Evolutionary conservation across 2,797 vertebrate genomes (phyloP).

Genomic region (Periparus ater): DNA sequence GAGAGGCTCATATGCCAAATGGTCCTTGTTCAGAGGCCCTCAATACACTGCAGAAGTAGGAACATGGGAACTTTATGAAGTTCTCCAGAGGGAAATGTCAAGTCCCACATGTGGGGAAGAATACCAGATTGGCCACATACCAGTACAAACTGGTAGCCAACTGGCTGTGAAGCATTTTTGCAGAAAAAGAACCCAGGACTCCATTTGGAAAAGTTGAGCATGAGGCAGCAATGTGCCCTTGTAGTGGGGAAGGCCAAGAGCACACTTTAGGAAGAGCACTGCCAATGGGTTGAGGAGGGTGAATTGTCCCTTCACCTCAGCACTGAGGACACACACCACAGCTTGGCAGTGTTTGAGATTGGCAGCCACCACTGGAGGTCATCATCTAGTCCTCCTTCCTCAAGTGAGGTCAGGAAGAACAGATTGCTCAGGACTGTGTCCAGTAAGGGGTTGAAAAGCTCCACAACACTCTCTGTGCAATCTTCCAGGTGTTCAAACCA

Average conservation of each 20-base stretch:
- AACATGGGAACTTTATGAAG: background rate
- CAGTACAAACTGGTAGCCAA: background rate
- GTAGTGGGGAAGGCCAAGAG: background rate
- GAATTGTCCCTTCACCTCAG: background rate
- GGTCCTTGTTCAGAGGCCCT: background rate
- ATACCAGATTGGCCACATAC: background rate
- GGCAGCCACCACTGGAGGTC: background rate
- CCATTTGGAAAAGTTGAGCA: background rate
- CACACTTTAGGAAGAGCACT: background rate
- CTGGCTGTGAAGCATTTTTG: background rate
- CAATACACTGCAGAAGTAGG: background rate
- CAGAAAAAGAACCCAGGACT: background rate
- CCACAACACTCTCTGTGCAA: background rate
- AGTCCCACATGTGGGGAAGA: background rate
- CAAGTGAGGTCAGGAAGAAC: background rate
- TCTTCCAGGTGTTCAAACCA: background rate
- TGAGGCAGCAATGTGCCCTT: background rate
- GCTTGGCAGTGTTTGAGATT: background rate
- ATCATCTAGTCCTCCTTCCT: background rate
- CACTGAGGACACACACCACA: background rate
- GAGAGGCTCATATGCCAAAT: background rate
- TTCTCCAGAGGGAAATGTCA: background rate
- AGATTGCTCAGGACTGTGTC: background rate
- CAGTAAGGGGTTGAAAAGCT: background rate
- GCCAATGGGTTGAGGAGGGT: rapidly evolving